phyloP scores from a whole-genome alignment of 2,888 invertebrate genomes.

The Melanostoma scalare region DNA sequence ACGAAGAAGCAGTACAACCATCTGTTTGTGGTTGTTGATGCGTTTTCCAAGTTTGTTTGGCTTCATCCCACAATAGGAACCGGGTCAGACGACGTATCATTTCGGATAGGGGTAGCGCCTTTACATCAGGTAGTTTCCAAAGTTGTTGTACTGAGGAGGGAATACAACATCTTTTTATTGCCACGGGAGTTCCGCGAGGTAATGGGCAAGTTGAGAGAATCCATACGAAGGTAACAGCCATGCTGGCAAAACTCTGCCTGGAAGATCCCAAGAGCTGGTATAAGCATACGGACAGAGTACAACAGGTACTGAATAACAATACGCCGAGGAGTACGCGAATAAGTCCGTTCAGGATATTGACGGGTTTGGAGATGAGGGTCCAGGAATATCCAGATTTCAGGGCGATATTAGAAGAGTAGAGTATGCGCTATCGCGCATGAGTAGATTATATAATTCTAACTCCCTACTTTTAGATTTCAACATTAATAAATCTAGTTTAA shows the following conservation, averaged over 20 bases:
- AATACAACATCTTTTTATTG: constrained; percentile 74
- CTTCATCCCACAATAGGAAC: constrained; percentile 23
- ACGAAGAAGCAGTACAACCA: constrained; percentile 77
- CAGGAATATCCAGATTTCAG: background rate
- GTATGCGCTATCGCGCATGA: too few relatives aligned
- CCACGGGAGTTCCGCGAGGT: background rate
- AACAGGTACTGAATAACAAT: background rate
- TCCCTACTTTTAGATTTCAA: too few relatives aligned
- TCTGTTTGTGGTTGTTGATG: constrained; percentile 76
- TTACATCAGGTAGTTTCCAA: constrained; percentile 75
- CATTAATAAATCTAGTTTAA: too few relatives aligned
- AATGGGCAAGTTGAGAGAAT: background rate
- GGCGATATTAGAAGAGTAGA: background rate
- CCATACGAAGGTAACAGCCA: background rate
- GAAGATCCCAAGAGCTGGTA: background rate
- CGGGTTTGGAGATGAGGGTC: background rate
- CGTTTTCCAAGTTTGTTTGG: constrained; percentile 56
- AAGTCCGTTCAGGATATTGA: background rate
- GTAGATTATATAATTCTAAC: too few relatives aligned
- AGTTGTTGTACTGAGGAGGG: constrained; percentile 77
- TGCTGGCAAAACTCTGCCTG: background rate
- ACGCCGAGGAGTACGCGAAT: background rate
- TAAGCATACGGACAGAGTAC: background rate
- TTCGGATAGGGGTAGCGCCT: constrained; percentile 78
- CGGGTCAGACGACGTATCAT: constrained; percentile 76